These are phyloP conservation scores for Hoplias malabaricus DNA, from an alignment of 2,113 vertebrate genomes.

Conservation along the genomic window DNA sequence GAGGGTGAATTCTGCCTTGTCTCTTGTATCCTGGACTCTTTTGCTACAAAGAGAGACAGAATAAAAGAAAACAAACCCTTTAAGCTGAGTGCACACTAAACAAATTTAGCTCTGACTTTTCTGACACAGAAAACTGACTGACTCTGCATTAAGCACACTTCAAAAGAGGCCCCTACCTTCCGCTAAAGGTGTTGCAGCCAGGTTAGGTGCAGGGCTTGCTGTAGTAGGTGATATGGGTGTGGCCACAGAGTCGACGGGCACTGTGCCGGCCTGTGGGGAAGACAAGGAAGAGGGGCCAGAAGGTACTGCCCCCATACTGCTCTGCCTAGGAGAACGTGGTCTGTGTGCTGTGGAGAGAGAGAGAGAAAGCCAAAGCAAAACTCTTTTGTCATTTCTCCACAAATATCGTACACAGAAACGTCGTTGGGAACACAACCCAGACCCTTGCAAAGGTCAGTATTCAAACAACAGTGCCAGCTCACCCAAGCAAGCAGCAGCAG, in stretches of 20 bases:
- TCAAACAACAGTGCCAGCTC: no score
- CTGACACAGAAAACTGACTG: no score
- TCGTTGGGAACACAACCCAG: no score
- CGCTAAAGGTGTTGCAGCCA: slow-evolving; percentile 81
- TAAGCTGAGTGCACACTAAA: no score
- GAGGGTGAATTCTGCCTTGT: slow-evolving; percentile 88
- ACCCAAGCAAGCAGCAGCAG: no score
- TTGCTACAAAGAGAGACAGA: slow-evolving; percentile 71
- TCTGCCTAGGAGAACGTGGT: slow-evolving; percentile 94
- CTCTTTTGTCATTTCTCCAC: not conserved
- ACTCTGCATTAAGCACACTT: no score
- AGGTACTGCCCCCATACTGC: slow-evolving; percentile 76
- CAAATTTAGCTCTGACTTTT: no score
- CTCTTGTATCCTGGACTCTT: slow-evolving; percentile 92
- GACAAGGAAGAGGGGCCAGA: slow-evolving; percentile 80
- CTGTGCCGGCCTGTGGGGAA: slow-evolving; percentile 84
- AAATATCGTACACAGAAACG: no score
- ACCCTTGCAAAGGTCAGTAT: no score
- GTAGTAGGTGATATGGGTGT: slow-evolving; percentile 86
- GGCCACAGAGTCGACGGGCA: slow-evolving; percentile 80
- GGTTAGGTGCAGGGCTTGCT: slow-evolving; percentile 87
- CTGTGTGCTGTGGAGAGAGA: slow-evolving; percentile 87
- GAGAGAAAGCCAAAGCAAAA: not conserved
- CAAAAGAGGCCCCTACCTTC: slow-evolving; percentile 76
- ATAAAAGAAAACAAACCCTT: not conserved